Evolutionary conservation across 2,113 vertebrate genomes (phyloP).

Genomic region (Cyprinodon tularosa): DNA sequence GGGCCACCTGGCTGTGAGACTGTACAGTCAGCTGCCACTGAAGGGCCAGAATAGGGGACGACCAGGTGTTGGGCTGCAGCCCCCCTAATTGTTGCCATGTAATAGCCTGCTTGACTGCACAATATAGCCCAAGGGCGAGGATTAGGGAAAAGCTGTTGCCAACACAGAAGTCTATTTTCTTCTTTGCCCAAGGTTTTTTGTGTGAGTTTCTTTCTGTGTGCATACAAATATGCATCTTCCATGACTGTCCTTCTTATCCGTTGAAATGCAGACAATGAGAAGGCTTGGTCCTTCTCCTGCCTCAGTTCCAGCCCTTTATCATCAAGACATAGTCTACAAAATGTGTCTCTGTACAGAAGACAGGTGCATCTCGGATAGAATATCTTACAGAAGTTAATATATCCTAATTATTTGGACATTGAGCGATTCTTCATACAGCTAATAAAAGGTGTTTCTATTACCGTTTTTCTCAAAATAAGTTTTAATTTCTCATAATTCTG

Average conservation of each 20-base stretch:
- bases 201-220: conserved; percentile 42
- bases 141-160: conserved; percentile 84
- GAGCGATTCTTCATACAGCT: too few relatives aligned
- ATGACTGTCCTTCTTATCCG: conserved; percentile 10
- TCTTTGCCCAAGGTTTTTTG: conserved; percentile 73
- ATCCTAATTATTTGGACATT: background rate
- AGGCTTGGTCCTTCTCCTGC: background rate
- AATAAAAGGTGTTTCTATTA: too few relatives aligned
- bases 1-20: conserved; percentile 91
- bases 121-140: conserved; percentile 85
- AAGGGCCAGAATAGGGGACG: conserved; percentile 81
- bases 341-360: background rate
- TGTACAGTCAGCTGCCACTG: conserved; percentile 89
- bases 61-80: conserved; percentile 87
- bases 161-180: conserved; percentile 81
- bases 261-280: conserved; percentile 14
- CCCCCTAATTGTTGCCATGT: conserved; percentile 85
- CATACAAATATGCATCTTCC: conserved; percentile 21
- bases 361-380: background rate
- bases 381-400: background rate
- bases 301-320: background rate
- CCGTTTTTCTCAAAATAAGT: too few relatives aligned
- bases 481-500: too few relatives aligned
- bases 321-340: background rate
- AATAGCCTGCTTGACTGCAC: conserved; percentile 89